Conservation (phyloP, 1,140 invertebrate genomes). For the Trichomalopsis sarcophagae region DNA sequence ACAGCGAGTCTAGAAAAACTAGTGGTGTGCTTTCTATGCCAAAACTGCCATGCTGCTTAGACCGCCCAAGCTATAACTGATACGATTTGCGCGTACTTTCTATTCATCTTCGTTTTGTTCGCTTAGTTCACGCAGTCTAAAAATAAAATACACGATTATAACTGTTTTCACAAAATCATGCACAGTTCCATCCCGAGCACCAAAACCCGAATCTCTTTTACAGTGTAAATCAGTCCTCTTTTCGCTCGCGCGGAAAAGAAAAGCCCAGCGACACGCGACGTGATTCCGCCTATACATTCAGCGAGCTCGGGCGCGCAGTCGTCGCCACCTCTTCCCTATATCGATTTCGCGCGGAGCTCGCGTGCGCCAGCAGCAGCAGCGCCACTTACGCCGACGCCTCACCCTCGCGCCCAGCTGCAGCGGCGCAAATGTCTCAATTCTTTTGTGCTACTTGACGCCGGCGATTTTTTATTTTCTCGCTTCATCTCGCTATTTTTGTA, state of each 20-base stretch:
- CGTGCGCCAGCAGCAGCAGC: constrained; percentile 69
- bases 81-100: too few relatives aligned
- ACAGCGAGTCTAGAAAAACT: too few relatives aligned
- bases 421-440: constrained; percentile 72
- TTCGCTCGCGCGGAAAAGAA: background rate
- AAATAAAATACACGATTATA: too few relatives aligned
- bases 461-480: background rate
- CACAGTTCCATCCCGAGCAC: too few relatives aligned
- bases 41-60: too few relatives aligned
- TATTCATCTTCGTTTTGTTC: too few relatives aligned
- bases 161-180: background rate
- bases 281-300: background rate
- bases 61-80: too few relatives aligned
- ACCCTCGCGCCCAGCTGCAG: background rate
- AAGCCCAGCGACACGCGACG: constrained; percentile 44
- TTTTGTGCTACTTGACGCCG: constrained; percentile 43
- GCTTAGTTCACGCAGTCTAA: background rate
- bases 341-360: constrained; percentile 56
- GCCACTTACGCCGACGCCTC: constrained; percentile 58
- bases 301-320: background rate
- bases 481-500: background rate
- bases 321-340: constrained; percentile 13
- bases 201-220: too few relatives aligned
- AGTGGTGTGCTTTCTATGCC: too few relatives aligned
- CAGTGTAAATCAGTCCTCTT: background rate